These are phyloP conservation scores for Arenicola marina DNA, from an alignment of 2,888 invertebrate species.

Conservation along the genomic window DNA sequence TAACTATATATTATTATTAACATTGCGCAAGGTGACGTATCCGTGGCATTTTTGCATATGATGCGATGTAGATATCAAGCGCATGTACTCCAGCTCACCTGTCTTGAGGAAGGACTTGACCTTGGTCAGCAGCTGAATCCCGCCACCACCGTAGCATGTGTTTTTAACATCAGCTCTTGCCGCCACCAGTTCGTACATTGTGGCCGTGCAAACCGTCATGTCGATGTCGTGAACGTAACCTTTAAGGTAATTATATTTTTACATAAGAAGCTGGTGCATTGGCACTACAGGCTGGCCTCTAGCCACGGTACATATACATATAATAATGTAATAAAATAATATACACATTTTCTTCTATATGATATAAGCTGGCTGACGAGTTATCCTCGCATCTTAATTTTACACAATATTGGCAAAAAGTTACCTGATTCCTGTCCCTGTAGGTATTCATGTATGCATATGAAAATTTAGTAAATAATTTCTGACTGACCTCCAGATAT, in stretches of 20 bases:
- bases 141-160: slow-evolving; percentile 10
- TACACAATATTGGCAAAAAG: no score
- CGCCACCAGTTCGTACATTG: slow-evolving; percentile 11
- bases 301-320: no score
- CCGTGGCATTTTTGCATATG: no score
- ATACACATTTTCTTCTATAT: not conserved
- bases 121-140: slow-evolving; percentile 10
- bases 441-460: no score
- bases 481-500: no score
- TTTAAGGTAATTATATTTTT: not conserved
- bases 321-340: no score
- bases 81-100: slow-evolving; percentile 6
- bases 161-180: not conserved
- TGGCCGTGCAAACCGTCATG: not conserved
- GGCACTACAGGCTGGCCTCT: not conserved
- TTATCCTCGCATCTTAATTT: no score
- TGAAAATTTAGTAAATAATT: no score
- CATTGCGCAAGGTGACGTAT: not conserved
- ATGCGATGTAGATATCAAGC: not conserved
- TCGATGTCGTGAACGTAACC: slow-evolving; percentile 13
- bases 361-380: no score
- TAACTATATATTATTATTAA: not conserved
- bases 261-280: not conserved
- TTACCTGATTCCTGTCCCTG: no score
- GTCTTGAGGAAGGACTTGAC: slow-evolving; percentile 10